Base-by-base conservation (phyloP, 2,113 vertebrate genomes). In the Chaetodon trifascialis region DNA sequence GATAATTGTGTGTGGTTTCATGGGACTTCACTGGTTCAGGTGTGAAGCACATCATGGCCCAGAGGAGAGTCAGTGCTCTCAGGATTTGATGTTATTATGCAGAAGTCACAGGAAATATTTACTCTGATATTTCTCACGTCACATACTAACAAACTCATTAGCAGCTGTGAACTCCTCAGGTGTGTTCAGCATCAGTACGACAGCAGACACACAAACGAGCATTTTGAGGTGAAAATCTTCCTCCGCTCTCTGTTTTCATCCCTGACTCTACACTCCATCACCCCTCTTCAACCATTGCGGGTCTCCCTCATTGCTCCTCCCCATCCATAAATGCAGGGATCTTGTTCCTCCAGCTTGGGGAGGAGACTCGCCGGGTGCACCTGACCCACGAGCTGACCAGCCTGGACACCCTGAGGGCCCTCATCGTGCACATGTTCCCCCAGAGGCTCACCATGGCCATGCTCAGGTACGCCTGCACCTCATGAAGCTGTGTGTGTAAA, bases 341-440 rank as follows among this genome's bases (percentile, higher is more conserved):
- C 92, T 94, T 99, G 86, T 99, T 99, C 94, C 96, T 99, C 87
- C 98, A 99, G 95, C 97, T 98, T 0, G 98, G 98, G 40, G 98
- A 99, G 38, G 98, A 99, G 94, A 98, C 97, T 0, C 91, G 98
- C 73, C 90, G 98, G 0, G 97, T 99, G 67, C 98, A 99, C 94
- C 97, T 99, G 94, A 99, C 97, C 72, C 98, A 99, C 14, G 97
- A 99, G 96, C 96, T 99, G 93, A 98, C 96, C 95, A 98, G 97
- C 95, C 95, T 99, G 97, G 98, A 99, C 87, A 99, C 98, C 7
- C 96, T 99, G 87, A 96, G 98, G 74, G 97, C 98, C 4, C 98
- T 99, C 88, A 97, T 99, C 1, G 97, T 97, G 42, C 98, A 99
- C 96, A 98, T 99, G 97, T 99, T 99, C 95, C 98, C 98, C 54